These are phyloP conservation scores for Loris lydekkerianus DNA, from an alignment of 2,797 vertebrate species.

Conservation along the genomic window DNA sequence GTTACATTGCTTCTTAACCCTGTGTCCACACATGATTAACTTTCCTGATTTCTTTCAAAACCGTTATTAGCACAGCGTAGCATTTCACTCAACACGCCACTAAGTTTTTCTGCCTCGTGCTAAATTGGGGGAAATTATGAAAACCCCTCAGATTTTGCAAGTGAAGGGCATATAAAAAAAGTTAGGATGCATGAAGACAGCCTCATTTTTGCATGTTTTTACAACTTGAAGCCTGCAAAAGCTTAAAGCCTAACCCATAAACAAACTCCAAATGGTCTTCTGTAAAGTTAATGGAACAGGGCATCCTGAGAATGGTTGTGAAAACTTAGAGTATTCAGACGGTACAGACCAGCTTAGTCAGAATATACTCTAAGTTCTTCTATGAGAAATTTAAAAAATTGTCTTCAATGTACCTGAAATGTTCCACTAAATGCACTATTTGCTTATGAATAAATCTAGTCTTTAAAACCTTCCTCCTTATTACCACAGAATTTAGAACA, in stretches of 20 bases:
- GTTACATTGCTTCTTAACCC: slow-evolving; percentile 99
- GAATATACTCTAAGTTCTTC: neutral
- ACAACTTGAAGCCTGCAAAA: slow-evolving; percentile 35
- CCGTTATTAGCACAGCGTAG: slow-evolving; percentile 97
- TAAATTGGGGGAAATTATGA: slow-evolving; percentile 88
- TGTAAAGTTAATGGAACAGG: neutral
- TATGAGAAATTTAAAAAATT: slow-evolving; percentile 28
- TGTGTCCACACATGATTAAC: slow-evolving; percentile 99
- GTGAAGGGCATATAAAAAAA: slow-evolving; percentile 75
- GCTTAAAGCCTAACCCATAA: neutral
- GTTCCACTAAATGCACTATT: neutral
- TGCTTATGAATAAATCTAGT: neutral
- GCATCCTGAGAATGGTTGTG: neutral
- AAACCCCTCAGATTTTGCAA: slow-evolving; percentile 81
- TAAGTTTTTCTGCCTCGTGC: slow-evolving; percentile 94
- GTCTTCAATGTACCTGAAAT: neutral
- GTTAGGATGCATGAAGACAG: slow-evolving; percentile 74
- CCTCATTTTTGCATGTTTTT: slow-evolving; percentile 70
- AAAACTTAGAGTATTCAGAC: neutral
- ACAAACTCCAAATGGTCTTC: neutral
- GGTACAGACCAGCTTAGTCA: neutral
- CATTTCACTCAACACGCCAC: slow-evolving; percentile 97
- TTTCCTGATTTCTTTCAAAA: slow-evolving; percentile 99
- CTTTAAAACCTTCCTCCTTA: neutral
- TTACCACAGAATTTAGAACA: neutral